phyloP scores from a whole-genome alignment of 1,140 invertebrate genomes.

The Nymphalis io region DNA sequence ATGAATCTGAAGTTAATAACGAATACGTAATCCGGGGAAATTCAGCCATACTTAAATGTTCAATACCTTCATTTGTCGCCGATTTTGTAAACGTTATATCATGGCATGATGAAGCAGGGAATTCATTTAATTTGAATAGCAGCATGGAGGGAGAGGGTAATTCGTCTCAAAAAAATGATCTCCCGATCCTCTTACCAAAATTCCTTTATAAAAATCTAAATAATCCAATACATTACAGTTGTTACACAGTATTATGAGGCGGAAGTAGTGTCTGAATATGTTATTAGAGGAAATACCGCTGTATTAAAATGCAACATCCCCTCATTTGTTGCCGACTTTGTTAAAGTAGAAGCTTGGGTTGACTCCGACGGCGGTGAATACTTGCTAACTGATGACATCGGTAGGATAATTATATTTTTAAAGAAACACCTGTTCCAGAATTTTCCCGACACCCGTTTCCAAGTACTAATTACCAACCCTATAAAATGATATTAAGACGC shows the following conservation, averaged over 20 bases:
- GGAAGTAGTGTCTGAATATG: constrained; percentile 95
- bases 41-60: constrained; percentile 94
- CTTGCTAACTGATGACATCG: constrained; percentile 72
- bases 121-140: constrained; percentile 80
- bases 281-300: constrained; percentile 95
- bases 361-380: constrained; percentile 89
- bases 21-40: constrained; percentile 95
- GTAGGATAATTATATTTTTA: constrained; percentile 50
- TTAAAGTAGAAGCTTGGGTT: constrained; percentile 94
- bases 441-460: not conserved
- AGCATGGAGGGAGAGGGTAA: constrained; percentile 83
- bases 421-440: constrained; percentile 4
- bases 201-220: constrained; percentile 19
- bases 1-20: constrained; percentile 93
- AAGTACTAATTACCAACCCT: not conserved
- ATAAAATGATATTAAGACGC: not conserved
- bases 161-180: constrained; percentile 30
- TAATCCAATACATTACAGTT: constrained; percentile 83
- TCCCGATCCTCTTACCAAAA: constrained; percentile 34
- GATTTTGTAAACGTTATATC: constrained; percentile 94
- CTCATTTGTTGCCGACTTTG: constrained; percentile 94
- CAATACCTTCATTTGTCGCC: constrained; percentile 94
- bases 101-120: constrained; percentile 91
- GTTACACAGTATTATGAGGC: constrained; percentile 95
- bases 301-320: constrained; percentile 96